Evolutionary conservation across 2,888 invertebrate species (phyloP).

Genomic region (Tiphia femorata): DNA sequence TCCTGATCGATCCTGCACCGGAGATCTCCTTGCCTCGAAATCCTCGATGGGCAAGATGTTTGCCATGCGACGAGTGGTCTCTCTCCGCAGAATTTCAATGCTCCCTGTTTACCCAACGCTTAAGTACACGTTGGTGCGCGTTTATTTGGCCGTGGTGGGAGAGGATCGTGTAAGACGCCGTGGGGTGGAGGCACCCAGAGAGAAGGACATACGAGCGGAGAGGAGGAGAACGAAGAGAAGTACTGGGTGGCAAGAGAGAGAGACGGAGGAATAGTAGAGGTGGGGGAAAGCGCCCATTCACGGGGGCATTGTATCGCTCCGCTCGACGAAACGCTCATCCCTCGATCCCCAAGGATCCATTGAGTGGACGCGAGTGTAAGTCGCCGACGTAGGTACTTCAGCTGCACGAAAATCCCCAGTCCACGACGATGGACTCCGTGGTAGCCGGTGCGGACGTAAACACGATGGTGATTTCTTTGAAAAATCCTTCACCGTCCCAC

Average conservation of each 20-base stretch:
- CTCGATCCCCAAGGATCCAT: conserved; percentile 21
- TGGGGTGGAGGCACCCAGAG: not conserved
- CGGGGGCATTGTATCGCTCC: conserved; percentile 37
- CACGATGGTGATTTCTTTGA: conserved; percentile 20
- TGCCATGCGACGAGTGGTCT: conserved; percentile 30
- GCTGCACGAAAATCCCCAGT: not conserved
- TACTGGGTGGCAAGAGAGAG: not conserved
- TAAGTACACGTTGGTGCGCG: conserved; percentile 28
- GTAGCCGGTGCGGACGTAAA: conserved; percentile 38
- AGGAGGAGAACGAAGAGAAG: not conserved
- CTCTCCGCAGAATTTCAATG: conserved; percentile 32
- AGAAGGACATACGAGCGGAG: not conserved
- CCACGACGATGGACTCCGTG: no score
- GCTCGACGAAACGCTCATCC: conserved; percentile 42
- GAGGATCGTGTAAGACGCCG: not conserved
- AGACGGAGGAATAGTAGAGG: not conserved
- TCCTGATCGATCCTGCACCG: no score
- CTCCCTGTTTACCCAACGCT: conserved; percentile 39
- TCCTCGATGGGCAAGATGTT: conserved; percentile 25
- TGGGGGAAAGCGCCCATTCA: conserved; percentile 10
- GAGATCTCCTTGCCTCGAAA: conserved; percentile 20
- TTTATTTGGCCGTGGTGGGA: conserved; percentile 27
- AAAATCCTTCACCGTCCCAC: conserved; percentile 4
- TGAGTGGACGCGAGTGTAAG: conserved; percentile 26
- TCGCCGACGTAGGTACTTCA: not conserved